Evolutionary conservation across 2,797 vertebrate species (phyloP), one percentile per base, ranked within the genome.

Genomic region (Neopelma chrysocephalum): DNA sequence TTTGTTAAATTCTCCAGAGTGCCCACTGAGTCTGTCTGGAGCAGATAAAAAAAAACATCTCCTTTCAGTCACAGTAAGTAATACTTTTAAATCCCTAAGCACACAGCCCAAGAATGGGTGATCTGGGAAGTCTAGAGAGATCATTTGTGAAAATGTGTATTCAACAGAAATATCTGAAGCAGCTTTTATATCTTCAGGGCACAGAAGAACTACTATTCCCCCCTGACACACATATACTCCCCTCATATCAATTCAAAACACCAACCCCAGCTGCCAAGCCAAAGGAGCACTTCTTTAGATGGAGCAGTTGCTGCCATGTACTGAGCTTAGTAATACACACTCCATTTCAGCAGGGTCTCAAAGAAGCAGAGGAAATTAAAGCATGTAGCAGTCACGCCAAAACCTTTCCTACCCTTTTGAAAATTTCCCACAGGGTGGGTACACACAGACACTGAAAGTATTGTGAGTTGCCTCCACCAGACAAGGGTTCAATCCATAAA

Each of bases 1-100:
- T 96, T 95, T 94, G 91, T 97, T 96, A 90, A 96, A 90, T 93
- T 91, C 93, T 95, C 91, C 62, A 56, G 69, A 79, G 90, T 72
- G 71, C 86, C 64, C 90, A 90, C 72, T 89, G 90, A 72, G 86
- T 93, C 92, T 95, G 81, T 83, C 90, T 97, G 90, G 48, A 94
- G 60, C 56, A 93, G 69, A 95, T 91, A 25, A 88, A 95, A 81
- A 38, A 71, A 34, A 1, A 11, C 54, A 94, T 78, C 77, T 87
- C 94, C 68, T 93, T 95, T 96, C 86, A 94, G 25, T 71, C 76
- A 77, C 51, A 88, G 54, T 87, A 92, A 82, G 76, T 61, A 94
- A 88, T 58, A 91, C 86, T 94, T 92, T 80, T 64, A 94, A 94
- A 95, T 93, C 92, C 88, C 93, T 88, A 91, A 81, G 84, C 87